Evolutionary conservation across 1,140 invertebrate species (phyloP), one percentile per base, ranked within the genome.

Genomic region (Cydia fagiglandana): DNA sequence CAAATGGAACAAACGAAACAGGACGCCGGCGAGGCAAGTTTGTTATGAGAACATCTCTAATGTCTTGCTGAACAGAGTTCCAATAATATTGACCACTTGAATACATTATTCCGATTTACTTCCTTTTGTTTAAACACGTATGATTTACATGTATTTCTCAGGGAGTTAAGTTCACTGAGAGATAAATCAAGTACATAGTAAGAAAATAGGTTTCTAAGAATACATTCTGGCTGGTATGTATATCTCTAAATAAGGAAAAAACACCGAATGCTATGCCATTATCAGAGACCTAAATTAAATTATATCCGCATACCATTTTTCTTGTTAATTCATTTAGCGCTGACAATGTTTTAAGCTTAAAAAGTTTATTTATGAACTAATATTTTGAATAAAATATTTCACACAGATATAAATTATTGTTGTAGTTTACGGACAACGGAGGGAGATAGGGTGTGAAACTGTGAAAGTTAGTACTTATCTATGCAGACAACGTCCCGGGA

Each of bases 1-100:
- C 9, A 7, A 61, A 10, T 17, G 15, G 7, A 56, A 56, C n/a
- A 56, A 56, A 17, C 7, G 56, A 61, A 17, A 61, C 56, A 61
- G 20, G 56, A 61, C 20, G 56, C 56, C 56, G 56, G 17, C 17
- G n/a, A 53, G n/a, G 17, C 53, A 61, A 20, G 34, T 28, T 70
- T 70, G 66, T 70, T 70, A 41, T 70, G 66, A 83, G 83, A 82
- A 84, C 82, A 82, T 83, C 82, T 83, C 81, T 77, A 73, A 61
- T 85, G 81, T 73, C 83, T 66, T 87, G 80, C 84, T 83, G 80
- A 64, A 73, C 38, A 45, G 47, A 76, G 75, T 68, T 61, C 45
- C 61, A 56, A 56, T 56, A 61, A 61, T n/a, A 64, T 17, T 76
- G 61, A 50, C 45, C 20, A 47, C 34, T 41, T 66, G 64, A 6